Evolutionary conservation across 2,888 invertebrate species (phyloP), one percentile per base, ranked within the genome.

Genomic region (Scrobipalpa costella): DNA sequence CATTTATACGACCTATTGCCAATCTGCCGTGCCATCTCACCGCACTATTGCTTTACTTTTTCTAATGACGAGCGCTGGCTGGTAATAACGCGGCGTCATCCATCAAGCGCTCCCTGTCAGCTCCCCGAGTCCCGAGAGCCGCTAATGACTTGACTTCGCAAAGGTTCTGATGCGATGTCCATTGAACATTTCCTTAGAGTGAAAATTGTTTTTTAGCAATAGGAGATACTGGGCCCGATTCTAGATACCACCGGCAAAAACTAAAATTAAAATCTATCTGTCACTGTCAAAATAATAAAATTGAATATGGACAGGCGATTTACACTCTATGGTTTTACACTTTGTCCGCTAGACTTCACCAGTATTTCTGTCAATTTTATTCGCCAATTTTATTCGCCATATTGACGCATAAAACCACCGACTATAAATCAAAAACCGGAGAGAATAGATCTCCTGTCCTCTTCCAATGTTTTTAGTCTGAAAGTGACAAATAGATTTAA

Each of bases 81-180:
- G 50, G 55, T n/a, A 55, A 55, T 55, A 55, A 55, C 55, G 27
- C 15, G 8, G 34, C 34, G 55, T 55, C 55, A 55, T 55, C 55
- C 34, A 55, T 55, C 55, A 55, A 55, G 33, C 7, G 34, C 27
- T 55, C 50, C 49, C 55, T 55, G 34, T 55, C 55, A 55, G 55
- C 1, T 6, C 19, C 50, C 44, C 44, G 44, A 2, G 44, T 44
- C 44, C 44, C 49, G 49, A 21, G 21, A 52, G 27, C 19, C 50
- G 44, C 44, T 44, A 44, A 44, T 44, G 44, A 44, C 40, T 40
- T 40, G 40, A 40, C 44, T 44, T 15, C 19, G 49, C 17, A 19
- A 49, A 49, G 49, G 19, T 44, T 44, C 49, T 9, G 49, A 17
- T 19, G 9, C 9, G 49, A 19, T 19, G 49, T 49, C 49, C 49